phyloP scores from a whole-genome alignment of 2,888 invertebrate genomes.

The Ischnura elegans region DNA sequence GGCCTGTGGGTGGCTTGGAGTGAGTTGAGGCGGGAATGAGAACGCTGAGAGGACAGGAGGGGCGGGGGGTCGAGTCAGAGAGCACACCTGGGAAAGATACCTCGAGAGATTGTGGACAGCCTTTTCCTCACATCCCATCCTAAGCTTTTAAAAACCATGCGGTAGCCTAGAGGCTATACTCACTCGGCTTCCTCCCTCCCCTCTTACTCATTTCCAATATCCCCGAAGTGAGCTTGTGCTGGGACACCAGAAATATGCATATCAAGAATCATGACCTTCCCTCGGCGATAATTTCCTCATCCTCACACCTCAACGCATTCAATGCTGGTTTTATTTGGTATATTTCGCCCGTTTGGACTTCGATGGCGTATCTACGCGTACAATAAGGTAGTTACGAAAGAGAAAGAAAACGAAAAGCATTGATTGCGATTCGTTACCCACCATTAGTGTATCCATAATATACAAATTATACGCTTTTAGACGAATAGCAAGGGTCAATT shows the following conservation, averaged over 20 bases:
- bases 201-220: background rate
- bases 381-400: too few relatives aligned
- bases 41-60: background rate
- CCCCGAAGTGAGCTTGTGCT: constrained; percentile 27
- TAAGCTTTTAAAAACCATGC: constrained; percentile 14
- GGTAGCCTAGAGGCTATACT: constrained; percentile 34
- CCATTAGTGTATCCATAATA: too few relatives aligned
- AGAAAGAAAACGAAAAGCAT: too few relatives aligned
- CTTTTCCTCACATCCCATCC: background rate
- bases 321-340: too few relatives aligned
- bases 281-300: background rate
- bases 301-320: too few relatives aligned
- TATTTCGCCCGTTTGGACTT: background rate
- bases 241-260: constrained; percentile 9
- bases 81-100: constrained; percentile 48
- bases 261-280: background rate
- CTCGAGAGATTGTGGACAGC: background rate
- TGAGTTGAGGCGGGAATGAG: background rate
- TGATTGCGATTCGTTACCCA: too few relatives aligned
- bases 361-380: too few relatives aligned
- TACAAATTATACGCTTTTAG: too few relatives aligned
- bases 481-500: too few relatives aligned
- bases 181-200: background rate
- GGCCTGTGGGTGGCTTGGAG: background rate
- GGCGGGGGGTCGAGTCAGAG: background rate